phyloP scores from a whole-genome alignment of 2,113 vertebrate species.

The Riparia riparia region DNA sequence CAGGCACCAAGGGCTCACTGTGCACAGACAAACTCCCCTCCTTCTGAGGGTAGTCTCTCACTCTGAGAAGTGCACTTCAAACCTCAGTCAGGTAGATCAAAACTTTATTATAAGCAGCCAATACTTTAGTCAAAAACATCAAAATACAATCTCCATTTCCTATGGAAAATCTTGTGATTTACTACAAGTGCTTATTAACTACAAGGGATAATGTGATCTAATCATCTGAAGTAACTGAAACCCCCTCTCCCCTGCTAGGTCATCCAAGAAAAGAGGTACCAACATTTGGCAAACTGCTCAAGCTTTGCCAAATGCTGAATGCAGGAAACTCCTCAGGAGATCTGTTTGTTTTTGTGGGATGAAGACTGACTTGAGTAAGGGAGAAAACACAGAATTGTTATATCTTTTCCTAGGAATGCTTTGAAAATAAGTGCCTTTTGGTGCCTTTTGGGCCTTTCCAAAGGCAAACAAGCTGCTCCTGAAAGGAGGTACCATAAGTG shows the following conservation, averaged over 20 bases:
- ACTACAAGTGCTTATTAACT: background rate
- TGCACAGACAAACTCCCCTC: background rate
- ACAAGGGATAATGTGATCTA: background rate
- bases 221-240: background rate
- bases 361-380: background rate
- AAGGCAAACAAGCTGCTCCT: conserved; percentile 28
- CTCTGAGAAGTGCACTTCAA: background rate
- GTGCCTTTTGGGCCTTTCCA: conserved; percentile 28
- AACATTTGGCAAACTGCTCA: conserved; percentile 20
- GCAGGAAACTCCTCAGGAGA: background rate
- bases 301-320: conserved; percentile 25
- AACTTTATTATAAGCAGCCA: background rate
- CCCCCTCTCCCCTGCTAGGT: background rate
- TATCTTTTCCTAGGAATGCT: conserved; percentile 22
- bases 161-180: background rate
- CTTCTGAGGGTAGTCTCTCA: background rate
- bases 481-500: background rate
- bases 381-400: conserved; percentile 26
- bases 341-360: conserved; percentile 25
- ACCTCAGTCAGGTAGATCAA: background rate
- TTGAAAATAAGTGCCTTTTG: conserved; percentile 63
- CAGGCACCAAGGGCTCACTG: background rate
- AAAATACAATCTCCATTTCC: background rate
- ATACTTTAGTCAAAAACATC: background rate
- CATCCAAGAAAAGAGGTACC: background rate